These are phyloP conservation scores for Antheraea mylitta DNA, from an alignment of 1,140 invertebrate species.

Conservation along the genomic window DNA sequence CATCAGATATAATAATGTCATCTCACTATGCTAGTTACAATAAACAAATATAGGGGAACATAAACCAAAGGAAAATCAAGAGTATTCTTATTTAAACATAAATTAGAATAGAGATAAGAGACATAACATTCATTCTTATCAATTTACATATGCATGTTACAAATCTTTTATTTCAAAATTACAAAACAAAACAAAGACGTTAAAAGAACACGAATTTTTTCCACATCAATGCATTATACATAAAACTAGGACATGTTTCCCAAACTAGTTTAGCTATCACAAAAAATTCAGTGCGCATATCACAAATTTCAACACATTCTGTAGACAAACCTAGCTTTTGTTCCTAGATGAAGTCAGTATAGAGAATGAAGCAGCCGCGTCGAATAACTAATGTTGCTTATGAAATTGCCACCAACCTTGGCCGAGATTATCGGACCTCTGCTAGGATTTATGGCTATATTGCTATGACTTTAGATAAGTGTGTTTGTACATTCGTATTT, in stretches of 20 bases:
- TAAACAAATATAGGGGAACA: too few species aligned
- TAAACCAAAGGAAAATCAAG: too few species aligned
- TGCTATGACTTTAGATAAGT: constrained; percentile 7
- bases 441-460: constrained; percentile 20
- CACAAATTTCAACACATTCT: constrained; percentile 2
- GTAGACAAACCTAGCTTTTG: constrained; percentile 17
- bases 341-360: constrained; percentile 18
- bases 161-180: too few species aligned
- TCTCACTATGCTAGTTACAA: too few species aligned
- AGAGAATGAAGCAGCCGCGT: constrained; percentile 23
- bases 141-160: too few species aligned
- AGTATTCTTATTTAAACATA: too few species aligned
- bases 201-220: background rate
- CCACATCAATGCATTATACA: background rate
- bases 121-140: too few species aligned
- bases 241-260: background rate
- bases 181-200: too few species aligned
- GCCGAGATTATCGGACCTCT: constrained; percentile 40
- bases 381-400: constrained; percentile 57
- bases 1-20: too few species aligned
- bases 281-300: constrained; percentile 10
- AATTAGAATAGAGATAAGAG: too few species aligned
- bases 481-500: background rate
- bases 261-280: background rate
- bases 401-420: constrained; percentile 49